Evolutionary conservation across 2,113 vertebrate species (phyloP).

Genomic region (Loxodonta africana): DNA sequence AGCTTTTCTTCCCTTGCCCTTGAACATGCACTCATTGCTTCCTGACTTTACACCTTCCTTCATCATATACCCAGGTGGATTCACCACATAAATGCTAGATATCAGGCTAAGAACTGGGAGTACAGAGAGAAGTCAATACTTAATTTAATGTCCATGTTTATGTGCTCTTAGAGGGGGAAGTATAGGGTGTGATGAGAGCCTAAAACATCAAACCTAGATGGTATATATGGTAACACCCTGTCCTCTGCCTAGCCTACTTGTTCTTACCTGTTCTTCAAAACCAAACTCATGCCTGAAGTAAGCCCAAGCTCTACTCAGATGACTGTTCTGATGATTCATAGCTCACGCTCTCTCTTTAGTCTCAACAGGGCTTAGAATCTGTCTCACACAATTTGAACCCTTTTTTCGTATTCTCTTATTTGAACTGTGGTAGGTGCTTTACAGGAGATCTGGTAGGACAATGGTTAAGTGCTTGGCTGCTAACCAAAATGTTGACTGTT

Average conservation of each 20-base stretch:
- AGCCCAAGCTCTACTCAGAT: not conserved
- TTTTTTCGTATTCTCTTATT: not conserved
- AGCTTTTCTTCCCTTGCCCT: not conserved
- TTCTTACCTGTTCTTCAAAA: not conserved
- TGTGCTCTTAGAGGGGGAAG: not conserved
- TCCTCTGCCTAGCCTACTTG: not conserved
- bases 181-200: rapidly evolving
- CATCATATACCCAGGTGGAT: not conserved
- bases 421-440: not conserved
- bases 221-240: not conserved
- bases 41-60: not conserved
- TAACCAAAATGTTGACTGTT: not conserved
- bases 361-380: not conserved
- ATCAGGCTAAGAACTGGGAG: not conserved
- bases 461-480: not conserved
- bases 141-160: not conserved
- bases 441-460: not conserved
- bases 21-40: not conserved
- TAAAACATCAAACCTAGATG: not conserved
- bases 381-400: not conserved
- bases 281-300: not conserved
- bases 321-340: not conserved
- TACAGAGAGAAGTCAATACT: not conserved
- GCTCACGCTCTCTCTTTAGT: not conserved
- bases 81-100: not conserved